These are phyloP conservation scores for Meriones psammophilus DNA, from an alignment of 2,797 vertebrate species.

Conservation along the genomic window DNA sequence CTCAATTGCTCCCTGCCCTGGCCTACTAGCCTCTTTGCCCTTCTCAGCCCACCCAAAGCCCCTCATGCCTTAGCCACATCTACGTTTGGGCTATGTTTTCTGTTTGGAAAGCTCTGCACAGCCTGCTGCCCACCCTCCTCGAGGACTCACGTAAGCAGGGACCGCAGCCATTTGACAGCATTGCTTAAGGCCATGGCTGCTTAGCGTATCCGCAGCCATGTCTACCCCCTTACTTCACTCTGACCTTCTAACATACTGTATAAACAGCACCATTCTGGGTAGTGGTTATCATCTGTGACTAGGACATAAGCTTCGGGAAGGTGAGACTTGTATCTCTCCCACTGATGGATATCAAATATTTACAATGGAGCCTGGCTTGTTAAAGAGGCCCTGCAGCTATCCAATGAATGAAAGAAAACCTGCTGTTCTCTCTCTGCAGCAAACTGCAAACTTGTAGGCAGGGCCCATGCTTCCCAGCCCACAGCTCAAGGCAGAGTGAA, in stretches of 20 bases:
- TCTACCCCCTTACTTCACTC: background rate
- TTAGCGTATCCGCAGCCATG: too few relatives aligned
- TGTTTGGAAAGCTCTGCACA: background rate
- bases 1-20: accelerated
- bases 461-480: background rate
- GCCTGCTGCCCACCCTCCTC: background rate
- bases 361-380: background rate
- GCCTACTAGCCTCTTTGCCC: background rate
- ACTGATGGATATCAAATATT: background rate
- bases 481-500: background rate
- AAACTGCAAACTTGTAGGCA: background rate
- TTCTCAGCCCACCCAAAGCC: background rate
- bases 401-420: background rate
- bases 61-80: background rate
- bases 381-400: background rate
- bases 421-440: background rate
- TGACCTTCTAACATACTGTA: too few relatives aligned
- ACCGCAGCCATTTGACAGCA: background rate
- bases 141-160: background rate
- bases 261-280: background rate
- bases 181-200: background rate
- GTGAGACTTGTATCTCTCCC: background rate
- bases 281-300: background rate
- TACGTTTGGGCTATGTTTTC: background rate
- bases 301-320: background rate